These are phyloP conservation scores for Phyllotis vaccarum DNA, from an alignment of 2,797 vertebrate genomes.

Conservation along the genomic window DNA sequence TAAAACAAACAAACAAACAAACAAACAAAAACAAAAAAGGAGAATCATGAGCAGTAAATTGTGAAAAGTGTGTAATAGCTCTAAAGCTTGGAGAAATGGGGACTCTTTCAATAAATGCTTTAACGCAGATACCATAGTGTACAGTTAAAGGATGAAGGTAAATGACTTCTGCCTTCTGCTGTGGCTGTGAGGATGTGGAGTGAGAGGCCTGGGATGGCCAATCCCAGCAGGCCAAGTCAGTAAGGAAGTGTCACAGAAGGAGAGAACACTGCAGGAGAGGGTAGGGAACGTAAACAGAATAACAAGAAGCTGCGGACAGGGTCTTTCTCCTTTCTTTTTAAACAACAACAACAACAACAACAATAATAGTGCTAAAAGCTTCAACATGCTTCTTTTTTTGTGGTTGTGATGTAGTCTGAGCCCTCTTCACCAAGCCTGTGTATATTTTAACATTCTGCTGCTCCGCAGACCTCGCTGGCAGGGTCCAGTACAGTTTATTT, in stretches of 20 bases:
- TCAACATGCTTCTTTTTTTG: not conserved
- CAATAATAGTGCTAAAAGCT: too few species aligned
- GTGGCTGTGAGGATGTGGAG: too few species aligned
- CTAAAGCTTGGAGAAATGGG: not conserved
- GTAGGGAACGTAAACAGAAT: not conserved
- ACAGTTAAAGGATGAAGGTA: not conserved
- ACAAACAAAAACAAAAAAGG: not conserved
- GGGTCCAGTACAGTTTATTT: not conserved
- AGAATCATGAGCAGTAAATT: not conserved
- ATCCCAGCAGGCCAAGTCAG: not conserved
- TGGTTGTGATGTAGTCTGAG: not conserved
- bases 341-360: too few species aligned
- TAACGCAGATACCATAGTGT: not conserved
- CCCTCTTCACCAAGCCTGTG: not conserved
- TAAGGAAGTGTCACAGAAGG: not conserved
- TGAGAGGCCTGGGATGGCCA: not conserved
- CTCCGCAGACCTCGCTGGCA: not conserved
- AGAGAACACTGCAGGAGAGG: not conserved
- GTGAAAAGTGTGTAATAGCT: not conserved
- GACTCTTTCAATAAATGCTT: not conserved
- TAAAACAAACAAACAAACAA: too few species aligned
- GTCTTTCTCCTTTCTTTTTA: not conserved
- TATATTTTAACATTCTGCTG: not conserved
- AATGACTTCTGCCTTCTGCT: not conserved
- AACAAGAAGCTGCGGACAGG: not conserved